Percentiles rank a stretch among this genome's conserved stretches.
Conservation (phyloP, 92 coral and sea anemone genomes). For the Hydrozoanthus gracilis region DNA sequence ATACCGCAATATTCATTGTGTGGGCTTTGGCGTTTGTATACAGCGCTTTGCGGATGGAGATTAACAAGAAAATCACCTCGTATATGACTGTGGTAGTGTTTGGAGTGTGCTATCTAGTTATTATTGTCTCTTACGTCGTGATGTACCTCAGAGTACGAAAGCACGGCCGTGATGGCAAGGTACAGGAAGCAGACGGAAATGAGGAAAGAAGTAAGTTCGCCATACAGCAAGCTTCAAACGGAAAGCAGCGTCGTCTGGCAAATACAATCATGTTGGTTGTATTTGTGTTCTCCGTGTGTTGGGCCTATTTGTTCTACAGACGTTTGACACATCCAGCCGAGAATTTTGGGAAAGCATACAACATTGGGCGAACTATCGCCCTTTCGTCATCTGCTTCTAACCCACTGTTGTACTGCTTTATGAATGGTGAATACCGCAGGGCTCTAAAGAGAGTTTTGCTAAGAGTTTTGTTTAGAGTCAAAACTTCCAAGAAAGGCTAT, state of each 20-base stretch:
- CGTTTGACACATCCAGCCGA: slow-evolving; percentile 75
- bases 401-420: slow-evolving; percentile 79
- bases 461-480: background rate
- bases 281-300: slow-evolving; percentile 71
- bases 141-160: slow-evolving; percentile 55
- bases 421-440: slow-evolving; percentile 76
- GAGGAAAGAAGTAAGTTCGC: background rate
- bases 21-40: slow-evolving; percentile 70
- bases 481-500: background rate
- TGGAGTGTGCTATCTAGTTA: slow-evolving; percentile 59
- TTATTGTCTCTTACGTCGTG: slow-evolving; percentile 67
- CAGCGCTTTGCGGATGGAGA: slow-evolving; percentile 61
- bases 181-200: background rate
- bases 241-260: slow-evolving; percentile 72
- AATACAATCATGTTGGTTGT: slow-evolving; percentile 77
- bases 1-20: slow-evolving; percentile 47
- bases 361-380: slow-evolving; percentile 81
- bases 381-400: slow-evolving; percentile 77
- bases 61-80: slow-evolving; percentile 73
- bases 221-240: background rate
- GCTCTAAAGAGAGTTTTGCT: slow-evolving; percentile 70
- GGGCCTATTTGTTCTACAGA: slow-evolving; percentile 79
- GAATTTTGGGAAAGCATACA: slow-evolving; percentile 73
- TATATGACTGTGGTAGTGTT: slow-evolving; percentile 68
- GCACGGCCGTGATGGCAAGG: slow-evolving; percentile 25